Evolutionary conservation across 2,797 vertebrate species (phyloP).

Genomic region (Anolis apletophallus): DNA sequence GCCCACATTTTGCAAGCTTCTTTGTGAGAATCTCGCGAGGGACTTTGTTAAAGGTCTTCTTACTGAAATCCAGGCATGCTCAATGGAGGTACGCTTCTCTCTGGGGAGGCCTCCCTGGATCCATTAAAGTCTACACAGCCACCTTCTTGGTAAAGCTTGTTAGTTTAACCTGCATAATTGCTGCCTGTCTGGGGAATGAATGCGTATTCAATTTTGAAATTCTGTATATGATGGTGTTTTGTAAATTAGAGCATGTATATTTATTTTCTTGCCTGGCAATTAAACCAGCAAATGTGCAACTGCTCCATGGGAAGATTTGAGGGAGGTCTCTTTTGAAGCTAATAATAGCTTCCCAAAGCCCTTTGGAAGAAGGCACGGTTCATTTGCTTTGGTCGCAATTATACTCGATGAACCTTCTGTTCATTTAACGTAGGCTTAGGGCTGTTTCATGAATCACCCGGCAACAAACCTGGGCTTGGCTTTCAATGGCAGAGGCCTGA

Average conservation of each 20-base stretch:
- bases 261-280: slow-evolving; percentile 1
- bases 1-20: too few species aligned
- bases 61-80: too few species aligned
- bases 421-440: slow-evolving; percentile 2
- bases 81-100: too few species aligned
- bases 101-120: not conserved
- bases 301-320: not conserved
- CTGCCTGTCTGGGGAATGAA: not conserved
- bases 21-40: too few species aligned
- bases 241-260: not conserved
- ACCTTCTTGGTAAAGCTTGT: not conserved
- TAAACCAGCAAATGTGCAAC: not conserved
- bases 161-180: not conserved
- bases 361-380: slow-evolving; percentile 12
- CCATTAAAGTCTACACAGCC: not conserved
- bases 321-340: slow-evolving; percentile 2
- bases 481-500: not conserved
- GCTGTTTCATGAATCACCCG: slow-evolving; percentile 9
- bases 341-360: slow-evolving; percentile 32
- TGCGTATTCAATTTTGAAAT: not conserved
- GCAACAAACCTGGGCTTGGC: slow-evolving; percentile 1
- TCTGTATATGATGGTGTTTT: not conserved
- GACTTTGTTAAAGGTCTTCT: too few species aligned
- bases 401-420: slow-evolving; percentile 10
- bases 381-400: slow-evolving; percentile 23